These are phyloP conservation scores for Otocyon megalotis DNA, from an alignment of 2,113 vertebrate genomes.

Conservation along the genomic window DNA sequence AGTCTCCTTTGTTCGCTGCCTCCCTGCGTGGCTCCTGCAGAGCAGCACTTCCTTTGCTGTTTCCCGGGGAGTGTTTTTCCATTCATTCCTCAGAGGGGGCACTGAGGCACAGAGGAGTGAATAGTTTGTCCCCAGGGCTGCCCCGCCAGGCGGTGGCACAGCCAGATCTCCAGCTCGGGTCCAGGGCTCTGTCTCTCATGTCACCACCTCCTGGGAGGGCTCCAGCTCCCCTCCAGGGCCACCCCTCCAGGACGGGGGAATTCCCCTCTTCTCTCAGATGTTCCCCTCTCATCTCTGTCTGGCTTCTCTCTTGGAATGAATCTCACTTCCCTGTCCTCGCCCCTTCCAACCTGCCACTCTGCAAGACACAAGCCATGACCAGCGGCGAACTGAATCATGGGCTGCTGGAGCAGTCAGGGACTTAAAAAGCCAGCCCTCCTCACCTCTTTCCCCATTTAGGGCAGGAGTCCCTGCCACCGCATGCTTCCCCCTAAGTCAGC, in stretches of 20 bases:
- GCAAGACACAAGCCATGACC: background rate
- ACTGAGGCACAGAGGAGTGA: accelerated
- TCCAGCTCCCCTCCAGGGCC: background rate
- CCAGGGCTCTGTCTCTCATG: accelerated
- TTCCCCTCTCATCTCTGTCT: conserved; percentile 16
- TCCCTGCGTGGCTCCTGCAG: too few relatives aligned
- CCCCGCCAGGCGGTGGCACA: background rate
- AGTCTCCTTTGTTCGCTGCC: accelerated
- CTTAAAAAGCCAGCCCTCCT: background rate
- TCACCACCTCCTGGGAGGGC: background rate
- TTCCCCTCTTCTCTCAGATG: background rate
- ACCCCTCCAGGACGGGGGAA: background rate
- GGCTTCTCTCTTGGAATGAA: conserved; percentile 45
- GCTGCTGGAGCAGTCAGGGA: background rate
- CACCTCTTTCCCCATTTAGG: background rate
- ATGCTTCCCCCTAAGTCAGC: background rate
- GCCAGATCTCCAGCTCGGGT: background rate
- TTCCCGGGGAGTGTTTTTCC: background rate
- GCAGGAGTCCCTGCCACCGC: background rate
- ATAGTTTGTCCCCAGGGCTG: background rate
- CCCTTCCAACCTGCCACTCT: conserved; percentile 37
- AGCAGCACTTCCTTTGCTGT: background rate
- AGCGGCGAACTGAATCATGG: background rate
- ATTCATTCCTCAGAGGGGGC: background rate
- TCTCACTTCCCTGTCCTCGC: conserved; percentile 11